These are phyloP conservation scores for Limnephilus marmoratus DNA, from an alignment of 2,888 invertebrate species.

Conservation along the genomic window DNA sequence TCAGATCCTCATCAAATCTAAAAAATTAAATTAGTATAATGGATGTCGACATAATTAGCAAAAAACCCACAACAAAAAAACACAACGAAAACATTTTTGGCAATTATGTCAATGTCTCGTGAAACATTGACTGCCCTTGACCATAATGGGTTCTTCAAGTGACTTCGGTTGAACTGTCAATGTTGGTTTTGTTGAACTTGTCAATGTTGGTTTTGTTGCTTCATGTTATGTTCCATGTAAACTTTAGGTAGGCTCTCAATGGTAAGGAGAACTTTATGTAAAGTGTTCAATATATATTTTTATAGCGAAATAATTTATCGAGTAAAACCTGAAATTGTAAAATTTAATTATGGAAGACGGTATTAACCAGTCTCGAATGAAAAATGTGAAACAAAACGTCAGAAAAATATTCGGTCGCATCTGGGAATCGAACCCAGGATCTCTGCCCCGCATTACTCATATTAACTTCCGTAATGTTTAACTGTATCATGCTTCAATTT, in stretches of 20 bases:
- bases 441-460: no score
- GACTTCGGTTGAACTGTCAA: background rate
- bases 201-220: background rate
- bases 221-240: background rate
- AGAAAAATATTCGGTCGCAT: no score
- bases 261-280: background rate
- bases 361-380: no score
- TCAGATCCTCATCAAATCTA: conserved; percentile 93
- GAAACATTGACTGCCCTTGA: background rate
- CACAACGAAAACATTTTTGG: background rate
- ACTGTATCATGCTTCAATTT: no score
- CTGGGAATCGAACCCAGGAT: no score
- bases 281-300: background rate
- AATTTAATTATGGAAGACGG: no score
- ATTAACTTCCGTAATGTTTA: no score
- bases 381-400: no score
- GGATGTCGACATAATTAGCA: conserved; percentile 68
- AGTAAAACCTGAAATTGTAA: no score
- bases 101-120: background rate
- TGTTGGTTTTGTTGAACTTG: no score
- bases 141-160: background rate
- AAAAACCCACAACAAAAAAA: background rate
- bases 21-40: conserved; percentile 73
- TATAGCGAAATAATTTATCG: no score
- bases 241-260: background rate